Base-by-base conservation (phyloP, 2,797 vertebrate species). In the Alectoris magna region DNA sequence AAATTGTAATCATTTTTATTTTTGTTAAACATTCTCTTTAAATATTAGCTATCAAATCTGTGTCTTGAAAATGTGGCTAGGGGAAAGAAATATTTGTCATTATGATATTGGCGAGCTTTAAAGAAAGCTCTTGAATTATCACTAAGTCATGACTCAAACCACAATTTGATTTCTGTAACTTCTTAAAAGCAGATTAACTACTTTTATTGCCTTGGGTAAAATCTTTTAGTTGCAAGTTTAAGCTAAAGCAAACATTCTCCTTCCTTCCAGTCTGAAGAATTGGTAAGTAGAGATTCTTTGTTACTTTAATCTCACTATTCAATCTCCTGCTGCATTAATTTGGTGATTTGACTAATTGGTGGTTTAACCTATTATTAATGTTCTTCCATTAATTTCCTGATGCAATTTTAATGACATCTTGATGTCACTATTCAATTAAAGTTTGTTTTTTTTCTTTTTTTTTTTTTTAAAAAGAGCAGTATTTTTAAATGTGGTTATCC, bases 301-400 rank as follows among this genome's bases (percentile, higher is more conserved):
- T 96, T 96, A 95, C 92, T 95, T 96, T 93, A 96, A 89, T 94
- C 91, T 95, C 84, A 84, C 84, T 90, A 94, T 92, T 93, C 89
- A 93, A 87, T 95, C 94, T 93, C 84, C 93, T 92, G 89, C 92
- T 91, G 94, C 87, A 96, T 90, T 95, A 95, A 95, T 96, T 95
- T 93, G 87, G 79, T 93, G 90, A 93, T 94, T 95, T 96, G 92
- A 91, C 92, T 95, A 95, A 94, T 92, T 95, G 81, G 75, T 96
- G 60, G 83, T 84, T 96, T 96, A 96, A 94, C 91, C 91, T 92
- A 95, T 93, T 93, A 95, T 95, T 92, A 96, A 94, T 90, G 73
- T 91, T 95, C 68, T 70, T 92, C 79, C 89, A 93, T 88, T 95
- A 93, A 94, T 95, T 94, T 93, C 60, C 73, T 89, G 92, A 94